A percentile compares a stretch with the other conserved stretches of the same genome.
phyloP scores from a whole-genome alignment of 2,888 invertebrate species.

The Cetonia aurata region DNA sequence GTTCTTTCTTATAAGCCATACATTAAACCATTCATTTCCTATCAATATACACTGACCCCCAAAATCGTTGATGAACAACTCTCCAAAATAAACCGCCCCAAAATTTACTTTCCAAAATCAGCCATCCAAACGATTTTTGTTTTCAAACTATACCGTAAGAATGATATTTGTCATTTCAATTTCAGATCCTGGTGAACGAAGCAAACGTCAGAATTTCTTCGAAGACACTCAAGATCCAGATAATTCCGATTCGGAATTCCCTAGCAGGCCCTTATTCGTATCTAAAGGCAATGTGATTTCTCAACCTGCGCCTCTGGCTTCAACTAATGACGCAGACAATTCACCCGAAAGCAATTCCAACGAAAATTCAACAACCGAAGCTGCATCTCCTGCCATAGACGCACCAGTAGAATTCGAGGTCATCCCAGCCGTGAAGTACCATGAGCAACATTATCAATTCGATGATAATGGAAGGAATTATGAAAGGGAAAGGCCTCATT shows the following conservation, averaged over 20 bases:
- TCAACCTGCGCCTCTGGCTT: background rate
- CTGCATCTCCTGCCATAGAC: no score
- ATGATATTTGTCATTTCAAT: background rate
- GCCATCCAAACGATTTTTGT: background rate
- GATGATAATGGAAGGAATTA: background rate
- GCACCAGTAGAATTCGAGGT: background rate
- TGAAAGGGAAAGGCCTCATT: background rate
- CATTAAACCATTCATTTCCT: no score
- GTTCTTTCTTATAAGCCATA: no score
- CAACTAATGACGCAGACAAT: background rate
- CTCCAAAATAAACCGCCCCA: no score
- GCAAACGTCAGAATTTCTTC: background rate
- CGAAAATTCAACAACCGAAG: background rate
- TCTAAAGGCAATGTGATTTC: background rate
- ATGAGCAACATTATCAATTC: background rate
- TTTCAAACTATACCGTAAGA: background rate
- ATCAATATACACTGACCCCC: no score
- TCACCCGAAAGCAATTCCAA: background rate
- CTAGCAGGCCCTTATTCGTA: slow-evolving; percentile 3
- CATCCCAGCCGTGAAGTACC: background rate
- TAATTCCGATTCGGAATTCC: background rate
- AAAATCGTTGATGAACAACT: no score
- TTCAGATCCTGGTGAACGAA: background rate
- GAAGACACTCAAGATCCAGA: slow-evolving; percentile 1
- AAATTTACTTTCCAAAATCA: no score